phyloP scores from a whole-genome alignment of 2,113 vertebrate species.

The Strix uralensis region DNA sequence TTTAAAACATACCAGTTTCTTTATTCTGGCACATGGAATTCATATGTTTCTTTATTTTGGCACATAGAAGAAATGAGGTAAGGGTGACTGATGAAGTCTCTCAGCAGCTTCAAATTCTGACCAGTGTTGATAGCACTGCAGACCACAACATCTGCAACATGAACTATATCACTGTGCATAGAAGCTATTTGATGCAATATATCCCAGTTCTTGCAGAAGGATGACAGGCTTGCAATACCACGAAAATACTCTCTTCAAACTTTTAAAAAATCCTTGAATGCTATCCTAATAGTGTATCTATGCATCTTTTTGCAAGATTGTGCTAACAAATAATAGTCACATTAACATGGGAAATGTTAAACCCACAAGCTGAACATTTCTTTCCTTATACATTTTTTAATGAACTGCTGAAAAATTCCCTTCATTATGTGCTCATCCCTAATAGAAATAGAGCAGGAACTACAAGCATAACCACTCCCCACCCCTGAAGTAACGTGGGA shows the following conservation, averaged over 20 bases:
- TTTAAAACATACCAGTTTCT: constrained; percentile 55
- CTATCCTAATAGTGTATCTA: background rate
- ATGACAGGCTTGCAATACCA: background rate
- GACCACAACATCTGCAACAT: constrained; percentile 46
- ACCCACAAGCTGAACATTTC: background rate
- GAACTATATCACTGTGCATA: background rate
- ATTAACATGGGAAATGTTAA: background rate
- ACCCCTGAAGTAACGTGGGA: background rate
- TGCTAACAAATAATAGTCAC: background rate
- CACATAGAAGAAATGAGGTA: constrained; percentile 61
- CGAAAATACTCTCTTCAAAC: background rate
- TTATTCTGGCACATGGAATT: constrained; percentile 60
- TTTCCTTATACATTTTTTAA: background rate
- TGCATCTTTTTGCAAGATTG: background rate
- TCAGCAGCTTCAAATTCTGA: constrained; percentile 60
- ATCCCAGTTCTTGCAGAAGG: constrained; percentile 4
- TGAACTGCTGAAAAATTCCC: background rate
- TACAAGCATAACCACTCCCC: background rate
- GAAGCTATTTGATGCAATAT: constrained; percentile 13
- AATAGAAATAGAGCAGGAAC: background rate
- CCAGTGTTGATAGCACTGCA: constrained; percentile 46
- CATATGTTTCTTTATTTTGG: constrained; percentile 61
- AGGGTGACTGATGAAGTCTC: constrained; percentile 61
- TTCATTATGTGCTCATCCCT: background rate
- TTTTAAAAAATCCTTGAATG: background rate